Percentiles rank a stretch among this genome's conserved stretches.
Conservation (phyloP, 2,113 vertebrate genomes). For the Amphiprion percula region DNA sequence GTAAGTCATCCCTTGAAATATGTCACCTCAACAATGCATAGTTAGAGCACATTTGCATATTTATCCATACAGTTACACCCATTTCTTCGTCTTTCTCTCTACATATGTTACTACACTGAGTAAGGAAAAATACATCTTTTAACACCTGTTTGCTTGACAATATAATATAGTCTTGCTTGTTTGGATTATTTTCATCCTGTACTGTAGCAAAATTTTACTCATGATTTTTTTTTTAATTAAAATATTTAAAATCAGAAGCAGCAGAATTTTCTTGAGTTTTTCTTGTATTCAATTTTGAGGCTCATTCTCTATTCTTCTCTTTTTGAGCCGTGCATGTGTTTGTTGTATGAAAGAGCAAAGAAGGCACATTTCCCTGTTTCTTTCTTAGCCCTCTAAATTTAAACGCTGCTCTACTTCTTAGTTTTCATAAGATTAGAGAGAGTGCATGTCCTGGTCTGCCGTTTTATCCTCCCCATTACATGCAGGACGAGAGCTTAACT, state of each 20-base stretch:
- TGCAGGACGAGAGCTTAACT: conserved; percentile 72
- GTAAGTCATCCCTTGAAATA: conserved; percentile 45
- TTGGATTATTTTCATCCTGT: background rate
- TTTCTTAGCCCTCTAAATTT: conserved; percentile 67
- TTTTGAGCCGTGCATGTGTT: background rate
- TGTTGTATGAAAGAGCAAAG: conserved; percentile 15
- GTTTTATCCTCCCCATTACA: conserved; percentile 73
- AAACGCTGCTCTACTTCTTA: conserved; percentile 75
- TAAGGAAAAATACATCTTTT: background rate
- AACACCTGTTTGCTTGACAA: background rate
- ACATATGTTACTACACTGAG: too few relatives aligned
- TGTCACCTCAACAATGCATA: conserved; percentile 40
- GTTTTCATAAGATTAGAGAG: conserved; percentile 75
- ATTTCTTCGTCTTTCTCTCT: background rate
- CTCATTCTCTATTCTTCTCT: background rate
- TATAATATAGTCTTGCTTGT: background rate
- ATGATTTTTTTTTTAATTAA: background rate
- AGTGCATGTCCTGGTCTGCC: conserved; percentile 67
- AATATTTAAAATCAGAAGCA: background rate
- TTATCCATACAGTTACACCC: background rate
- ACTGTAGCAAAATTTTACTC: background rate
- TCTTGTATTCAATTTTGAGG: background rate
- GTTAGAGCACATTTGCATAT: background rate
- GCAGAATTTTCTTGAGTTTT: background rate
- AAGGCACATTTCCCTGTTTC: conserved; percentile 25